Evolutionary conservation across 2,113 vertebrate genomes (phyloP).

Genomic region (Hypocryptadius cinnamomeus): DNA sequence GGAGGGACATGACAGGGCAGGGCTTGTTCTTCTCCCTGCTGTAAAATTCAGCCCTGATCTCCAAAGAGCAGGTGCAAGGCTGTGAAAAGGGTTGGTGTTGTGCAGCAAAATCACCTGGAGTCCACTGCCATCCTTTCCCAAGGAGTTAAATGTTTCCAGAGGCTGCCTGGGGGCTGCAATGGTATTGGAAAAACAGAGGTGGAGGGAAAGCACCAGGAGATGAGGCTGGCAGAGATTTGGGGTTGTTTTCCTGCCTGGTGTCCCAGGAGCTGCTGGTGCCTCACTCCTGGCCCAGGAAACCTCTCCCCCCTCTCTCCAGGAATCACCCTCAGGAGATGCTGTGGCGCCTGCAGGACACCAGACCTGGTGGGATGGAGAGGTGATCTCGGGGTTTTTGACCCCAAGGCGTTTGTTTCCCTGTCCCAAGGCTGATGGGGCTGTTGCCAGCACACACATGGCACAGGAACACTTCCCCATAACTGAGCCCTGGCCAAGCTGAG

Average conservation of each 20-base stretch:
- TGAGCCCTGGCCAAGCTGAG: background rate
- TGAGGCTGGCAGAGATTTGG: fast-evolving
- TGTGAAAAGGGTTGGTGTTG: background rate
- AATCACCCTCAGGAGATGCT: background rate
- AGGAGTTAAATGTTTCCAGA: background rate
- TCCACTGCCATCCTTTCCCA: background rate
- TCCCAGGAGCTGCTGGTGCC: background rate
- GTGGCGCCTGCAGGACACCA: background rate
- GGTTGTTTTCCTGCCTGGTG: background rate
- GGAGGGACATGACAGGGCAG: background rate
- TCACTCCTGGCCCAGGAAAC: fast-evolving
- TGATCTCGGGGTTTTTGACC: background rate
- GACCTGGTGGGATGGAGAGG: too few species aligned
- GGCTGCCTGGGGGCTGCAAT: background rate
- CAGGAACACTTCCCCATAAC: background rate
- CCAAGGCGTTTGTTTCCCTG: fast-evolving
- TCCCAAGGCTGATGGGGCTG: fast-evolving
- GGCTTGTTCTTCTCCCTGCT: background rate
- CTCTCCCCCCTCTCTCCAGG: background rate
- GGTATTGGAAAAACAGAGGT: background rate
- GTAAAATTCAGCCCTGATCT: background rate
- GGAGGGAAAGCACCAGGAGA: background rate
- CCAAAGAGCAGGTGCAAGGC: background rate
- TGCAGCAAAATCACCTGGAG: background rate
- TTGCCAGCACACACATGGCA: fast-evolving